These are phyloP conservation scores for Oreochromis grahami DNA, from an alignment of 2,797 vertebrate genomes.

Conservation along the genomic window DNA sequence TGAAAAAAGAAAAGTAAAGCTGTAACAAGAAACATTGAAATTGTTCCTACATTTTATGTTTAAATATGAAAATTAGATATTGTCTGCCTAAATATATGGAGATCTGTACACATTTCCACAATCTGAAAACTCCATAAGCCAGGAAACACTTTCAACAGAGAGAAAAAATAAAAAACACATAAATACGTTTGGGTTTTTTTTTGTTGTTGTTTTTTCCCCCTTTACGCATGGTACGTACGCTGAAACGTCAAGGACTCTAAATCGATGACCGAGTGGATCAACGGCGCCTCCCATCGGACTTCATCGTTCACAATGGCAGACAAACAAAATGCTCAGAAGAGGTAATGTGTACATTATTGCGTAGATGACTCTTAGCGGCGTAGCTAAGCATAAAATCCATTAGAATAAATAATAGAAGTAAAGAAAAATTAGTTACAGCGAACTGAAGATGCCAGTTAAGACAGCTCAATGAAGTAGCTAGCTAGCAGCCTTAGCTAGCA, in stretches of 20 bases:
- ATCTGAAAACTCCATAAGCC: neutral
- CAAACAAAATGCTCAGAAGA: slow-evolving; percentile 67
- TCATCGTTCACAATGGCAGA: slow-evolving; percentile 56
- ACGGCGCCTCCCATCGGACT: neutral
- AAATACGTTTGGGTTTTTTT: neutral
- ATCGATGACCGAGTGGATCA: slow-evolving; percentile 52
- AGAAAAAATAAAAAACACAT: neutral
- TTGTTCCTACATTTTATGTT: neutral
- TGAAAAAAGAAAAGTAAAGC: neutral
- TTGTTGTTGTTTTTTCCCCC: neutral
- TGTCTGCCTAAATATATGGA: neutral
- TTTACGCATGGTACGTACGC: slow-evolving; percentile 7
- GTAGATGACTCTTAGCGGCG: rapidly evolving
- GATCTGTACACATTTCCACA: neutral
- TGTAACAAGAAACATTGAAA: neutral
- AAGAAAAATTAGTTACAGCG: neutral
- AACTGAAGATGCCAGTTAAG: neutral
- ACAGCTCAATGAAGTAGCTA: neutral
- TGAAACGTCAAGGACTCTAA: slow-evolving; percentile 1
- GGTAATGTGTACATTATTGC: slow-evolving; percentile 22
- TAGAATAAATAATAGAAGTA: neutral
- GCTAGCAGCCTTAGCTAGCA: slow-evolving; percentile 32
- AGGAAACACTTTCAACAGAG: neutral
- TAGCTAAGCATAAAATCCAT: neutral
- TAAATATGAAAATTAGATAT: neutral